A percentile compares a stretch with the other conserved stretches of the same genome.
These are phyloP conservation scores for Manacus vitellinus DNA, from an alignment of 2,113 vertebrate species.

Conservation along the genomic window DNA sequence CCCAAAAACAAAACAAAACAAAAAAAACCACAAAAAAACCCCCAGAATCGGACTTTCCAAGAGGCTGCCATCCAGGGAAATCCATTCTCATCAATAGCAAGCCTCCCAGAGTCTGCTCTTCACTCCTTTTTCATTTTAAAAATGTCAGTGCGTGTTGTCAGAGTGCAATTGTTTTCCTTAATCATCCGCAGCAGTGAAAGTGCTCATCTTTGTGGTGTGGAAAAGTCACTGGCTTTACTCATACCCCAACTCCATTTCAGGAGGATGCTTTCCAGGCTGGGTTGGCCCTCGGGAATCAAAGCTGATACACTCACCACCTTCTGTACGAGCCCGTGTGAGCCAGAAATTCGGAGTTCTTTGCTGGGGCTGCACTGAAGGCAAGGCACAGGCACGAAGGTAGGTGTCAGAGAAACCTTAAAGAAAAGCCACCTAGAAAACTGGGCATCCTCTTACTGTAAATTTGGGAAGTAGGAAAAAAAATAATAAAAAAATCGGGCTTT, in stretches of 20 bases:
- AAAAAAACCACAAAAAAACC: no score
- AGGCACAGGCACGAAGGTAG: not conserved
- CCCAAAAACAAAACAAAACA: no score
- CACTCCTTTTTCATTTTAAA: constrained; percentile 37
- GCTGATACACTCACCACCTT: not conserved
- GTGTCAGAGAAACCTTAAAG: not conserved
- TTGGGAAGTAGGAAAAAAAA: not conserved
- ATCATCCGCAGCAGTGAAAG: not conserved
- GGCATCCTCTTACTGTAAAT: not conserved
- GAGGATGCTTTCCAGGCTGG: not conserved
- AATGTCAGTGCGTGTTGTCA: constrained; percentile 22
- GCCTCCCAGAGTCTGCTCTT: constrained; percentile 15
- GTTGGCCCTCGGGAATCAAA: not conserved
- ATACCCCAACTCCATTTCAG: not conserved
- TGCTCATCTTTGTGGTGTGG: not conserved
- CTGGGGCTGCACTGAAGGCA: not conserved
- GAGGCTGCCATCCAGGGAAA: not conserved
- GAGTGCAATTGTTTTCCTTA: constrained; percentile 50
- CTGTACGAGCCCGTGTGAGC: rapidly evolving
- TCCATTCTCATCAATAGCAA: constrained; percentile 19
- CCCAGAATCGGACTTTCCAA: not conserved
- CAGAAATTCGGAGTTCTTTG: not conserved
- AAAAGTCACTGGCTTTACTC: not conserved
- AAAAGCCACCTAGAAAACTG: not conserved
- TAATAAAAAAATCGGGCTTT: not conserved